These are phyloP conservation scores for Hepsetus odoe DNA, from an alignment of 2,113 vertebrate species.

Conservation along the genomic window DNA sequence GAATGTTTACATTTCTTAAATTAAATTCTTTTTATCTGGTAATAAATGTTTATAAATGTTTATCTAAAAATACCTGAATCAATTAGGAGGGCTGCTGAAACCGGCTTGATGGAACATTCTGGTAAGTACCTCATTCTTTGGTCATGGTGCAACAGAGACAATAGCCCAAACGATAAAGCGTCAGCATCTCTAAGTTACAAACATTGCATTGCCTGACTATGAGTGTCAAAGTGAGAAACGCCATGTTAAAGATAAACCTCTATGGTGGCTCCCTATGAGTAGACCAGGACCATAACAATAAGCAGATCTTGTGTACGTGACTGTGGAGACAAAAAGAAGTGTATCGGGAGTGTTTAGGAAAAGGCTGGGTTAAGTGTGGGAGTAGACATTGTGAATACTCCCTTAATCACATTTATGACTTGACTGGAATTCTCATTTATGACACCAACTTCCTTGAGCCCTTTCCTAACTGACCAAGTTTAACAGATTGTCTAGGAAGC, in stretches of 20 bases:
- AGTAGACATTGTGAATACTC: neutral
- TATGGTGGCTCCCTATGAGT: neutral
- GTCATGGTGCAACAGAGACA: no score
- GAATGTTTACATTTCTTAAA: no score
- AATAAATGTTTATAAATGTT: no score
- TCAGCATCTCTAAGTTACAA: no score
- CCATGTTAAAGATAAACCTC: no score
- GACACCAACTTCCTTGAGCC: slow-evolving; percentile 30
- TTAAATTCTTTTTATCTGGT: no score
- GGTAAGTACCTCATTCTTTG: no score
- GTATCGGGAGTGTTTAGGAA: neutral
- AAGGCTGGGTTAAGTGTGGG: neutral
- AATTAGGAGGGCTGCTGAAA: no score
- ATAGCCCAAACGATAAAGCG: no score
- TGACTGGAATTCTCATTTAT: slow-evolving; percentile 26
- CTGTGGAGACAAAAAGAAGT: slow-evolving; percentile 20
- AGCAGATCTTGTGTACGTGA: neutral
- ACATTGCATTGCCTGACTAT: neutral
- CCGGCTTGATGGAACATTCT: no score
- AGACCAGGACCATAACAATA: neutral
- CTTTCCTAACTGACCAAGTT: neutral
- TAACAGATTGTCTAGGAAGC: no score
- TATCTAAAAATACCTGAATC: no score
- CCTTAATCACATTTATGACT: neutral
- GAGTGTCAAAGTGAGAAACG: neutral